These are phyloP conservation scores for Lepidostoma basale DNA, from an alignment of 1,140 invertebrate genomes.

Conservation along the genomic window DNA sequence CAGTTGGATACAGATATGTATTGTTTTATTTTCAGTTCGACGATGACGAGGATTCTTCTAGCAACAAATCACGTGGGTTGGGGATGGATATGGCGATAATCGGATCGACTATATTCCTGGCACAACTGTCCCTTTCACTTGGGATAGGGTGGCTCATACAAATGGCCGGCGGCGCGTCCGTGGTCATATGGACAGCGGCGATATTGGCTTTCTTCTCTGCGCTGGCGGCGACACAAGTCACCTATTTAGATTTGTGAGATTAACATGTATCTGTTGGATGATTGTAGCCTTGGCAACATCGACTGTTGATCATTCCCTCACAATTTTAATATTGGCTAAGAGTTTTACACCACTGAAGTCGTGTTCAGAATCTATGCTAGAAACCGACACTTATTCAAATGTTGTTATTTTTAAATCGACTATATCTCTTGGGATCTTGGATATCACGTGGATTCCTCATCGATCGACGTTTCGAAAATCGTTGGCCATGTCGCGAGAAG, in stretches of 20 bases:
- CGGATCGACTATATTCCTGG: constrained; percentile 82
- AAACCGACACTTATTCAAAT: too few relatives aligned
- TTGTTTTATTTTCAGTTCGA: constrained; percentile 23
- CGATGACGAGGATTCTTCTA: constrained; percentile 46
- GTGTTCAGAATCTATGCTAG: too few relatives aligned
- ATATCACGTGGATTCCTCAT: too few relatives aligned
- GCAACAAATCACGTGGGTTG: constrained; percentile 66
- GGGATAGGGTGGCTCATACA: constrained; percentile 74
- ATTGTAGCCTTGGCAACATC: too few relatives aligned
- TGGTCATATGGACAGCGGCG: constrained; percentile 72
- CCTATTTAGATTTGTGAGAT: constrained; percentile 73
- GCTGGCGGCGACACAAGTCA: constrained; percentile 72
- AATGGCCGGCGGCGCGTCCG: constrained; percentile 71
- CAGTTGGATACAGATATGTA: constrained; percentile 50
- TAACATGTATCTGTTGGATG: not conserved
- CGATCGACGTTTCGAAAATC: too few relatives aligned
- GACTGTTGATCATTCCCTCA: too few relatives aligned
- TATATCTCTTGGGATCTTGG: too few relatives aligned
- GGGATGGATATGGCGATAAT: constrained; percentile 84
- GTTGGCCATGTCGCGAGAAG: too few relatives aligned
- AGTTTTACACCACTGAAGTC: too few relatives aligned
- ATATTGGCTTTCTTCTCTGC: constrained; percentile 74
- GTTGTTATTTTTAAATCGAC: too few relatives aligned
- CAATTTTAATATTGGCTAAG: too few relatives aligned
- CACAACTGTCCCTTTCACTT: constrained; percentile 77